Evolutionary conservation across 2,113 vertebrate genomes (phyloP).

Genomic region (Centrocercus urophasianus): DNA sequence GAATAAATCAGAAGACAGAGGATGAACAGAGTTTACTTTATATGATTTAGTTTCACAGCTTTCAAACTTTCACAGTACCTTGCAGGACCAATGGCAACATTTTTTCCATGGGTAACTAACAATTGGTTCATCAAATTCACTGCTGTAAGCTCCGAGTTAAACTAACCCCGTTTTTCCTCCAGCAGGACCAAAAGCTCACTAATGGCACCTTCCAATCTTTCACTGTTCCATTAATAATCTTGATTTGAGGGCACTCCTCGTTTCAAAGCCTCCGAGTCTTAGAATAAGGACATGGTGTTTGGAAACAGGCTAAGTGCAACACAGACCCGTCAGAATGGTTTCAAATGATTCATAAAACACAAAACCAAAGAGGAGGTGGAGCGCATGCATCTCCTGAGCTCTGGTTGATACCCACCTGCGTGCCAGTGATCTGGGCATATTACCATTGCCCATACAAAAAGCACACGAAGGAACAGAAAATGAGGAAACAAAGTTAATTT

Average conservation of each 20-base stretch:
- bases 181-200: neutral
- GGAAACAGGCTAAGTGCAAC: neutral
- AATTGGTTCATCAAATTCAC: neutral
- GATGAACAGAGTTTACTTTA: constrained; percentile 56
- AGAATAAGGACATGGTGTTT: neutral
- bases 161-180: neutral
- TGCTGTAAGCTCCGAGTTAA: neutral
- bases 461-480: neutral
- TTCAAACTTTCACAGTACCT: constrained; percentile 54
- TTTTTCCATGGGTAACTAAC: neutral
- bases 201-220: neutral
- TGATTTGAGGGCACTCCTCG: neutral
- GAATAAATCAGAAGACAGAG: constrained; percentile 66
- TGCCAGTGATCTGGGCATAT: neutral
- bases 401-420: neutral
- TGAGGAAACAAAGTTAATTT: neutral
- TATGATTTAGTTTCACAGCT: constrained; percentile 43
- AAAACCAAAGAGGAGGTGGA: neutral
- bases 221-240: neutral
- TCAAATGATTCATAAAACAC: neutral
- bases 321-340: neutral
- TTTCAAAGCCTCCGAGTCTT: neutral
- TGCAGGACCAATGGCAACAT: constrained; percentile 30
- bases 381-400: neutral
- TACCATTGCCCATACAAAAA: neutral